phyloP scores from a whole-genome alignment of 2,888 invertebrate genomes.

The Xestia xanthographa region DNA sequence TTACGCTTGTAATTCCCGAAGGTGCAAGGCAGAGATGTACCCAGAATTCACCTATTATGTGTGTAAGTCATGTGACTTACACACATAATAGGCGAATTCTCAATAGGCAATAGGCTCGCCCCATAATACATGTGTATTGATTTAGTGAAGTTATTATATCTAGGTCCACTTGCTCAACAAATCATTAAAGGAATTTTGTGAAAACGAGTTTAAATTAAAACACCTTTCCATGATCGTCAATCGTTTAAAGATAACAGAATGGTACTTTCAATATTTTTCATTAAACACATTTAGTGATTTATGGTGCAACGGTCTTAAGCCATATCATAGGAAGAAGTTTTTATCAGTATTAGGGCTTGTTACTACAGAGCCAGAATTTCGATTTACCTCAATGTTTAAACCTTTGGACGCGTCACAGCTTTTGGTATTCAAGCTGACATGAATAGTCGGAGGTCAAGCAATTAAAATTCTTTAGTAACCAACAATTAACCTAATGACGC shows the following conservation, averaged over 20 bases:
- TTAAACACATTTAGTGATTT: neutral
- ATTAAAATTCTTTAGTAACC: neutral
- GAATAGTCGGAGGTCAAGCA: neutral
- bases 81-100: too few species aligned
- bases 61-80: too few species aligned
- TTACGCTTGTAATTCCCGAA: too few species aligned
- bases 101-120: too few species aligned
- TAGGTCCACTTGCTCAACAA: neutral
- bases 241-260: neutral
- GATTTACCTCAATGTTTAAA: neutral
- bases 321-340: neutral
- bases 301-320: too few species aligned
- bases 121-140: too few species aligned
- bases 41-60: too few species aligned
- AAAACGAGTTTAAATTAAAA: neutral
- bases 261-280: too few species aligned
- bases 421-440: neutral
- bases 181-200: neutral
- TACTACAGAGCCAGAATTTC: neutral
- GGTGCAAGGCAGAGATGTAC: too few species aligned
- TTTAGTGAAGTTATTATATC: too few species aligned
- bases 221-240: neutral
- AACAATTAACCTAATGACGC: constrained; percentile 31
- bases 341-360: neutral
- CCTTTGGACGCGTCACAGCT: neutral